Base-by-base conservation (phyloP, 1,140 invertebrate species). In the Zophobas atratus region DNA sequence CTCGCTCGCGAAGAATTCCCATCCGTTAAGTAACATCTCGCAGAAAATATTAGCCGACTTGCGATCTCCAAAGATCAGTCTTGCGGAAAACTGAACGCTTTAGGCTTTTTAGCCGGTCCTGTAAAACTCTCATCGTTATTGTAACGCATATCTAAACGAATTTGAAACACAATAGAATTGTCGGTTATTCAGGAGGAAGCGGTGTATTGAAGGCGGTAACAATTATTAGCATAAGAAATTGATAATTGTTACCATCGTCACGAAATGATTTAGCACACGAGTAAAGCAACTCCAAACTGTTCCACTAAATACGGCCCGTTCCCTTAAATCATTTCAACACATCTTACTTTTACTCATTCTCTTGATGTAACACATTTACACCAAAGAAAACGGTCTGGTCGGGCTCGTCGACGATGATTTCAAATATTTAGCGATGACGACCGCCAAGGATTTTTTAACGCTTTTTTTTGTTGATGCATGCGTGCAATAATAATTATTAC, bases 261-360 rank as follows among this genome's bases (percentile, higher is more conserved):
- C 60, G 60, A 67, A 67, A 67, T 67, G 6, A 57, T 57, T 57
- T 67, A 67, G 38, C 60, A 67, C 38, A 43, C 20, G 39, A 46
- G 43, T 46, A 46, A 51, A 20, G 49, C 49, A 51, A 51, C 49
- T 51, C 60, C 20, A 63, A 63, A 39, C 32, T 60, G 57, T 63
- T 63, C 57, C 57, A 63, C 35, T 56, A 56, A 56, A 56, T 56
- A 56, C 55, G 55, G 35, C 36, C 56, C 60, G 60, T 67, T 67
- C 60, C 60, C 60, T 67, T 67, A 67, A 67, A 67, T 67, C 60
- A 67, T 67, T 67, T 67, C 60, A 67, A 67, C 60, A 67, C 60
- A 36, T 63, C 39, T 43, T 41, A 67, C 60, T 67, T 67, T 67
- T 67, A 67, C 60, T 67, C 60, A 32, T 46, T n/a, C 39, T 20